Evolutionary conservation across 2,113 vertebrate species (phyloP).

Genomic region (Chlamydotis undulata): DNA sequence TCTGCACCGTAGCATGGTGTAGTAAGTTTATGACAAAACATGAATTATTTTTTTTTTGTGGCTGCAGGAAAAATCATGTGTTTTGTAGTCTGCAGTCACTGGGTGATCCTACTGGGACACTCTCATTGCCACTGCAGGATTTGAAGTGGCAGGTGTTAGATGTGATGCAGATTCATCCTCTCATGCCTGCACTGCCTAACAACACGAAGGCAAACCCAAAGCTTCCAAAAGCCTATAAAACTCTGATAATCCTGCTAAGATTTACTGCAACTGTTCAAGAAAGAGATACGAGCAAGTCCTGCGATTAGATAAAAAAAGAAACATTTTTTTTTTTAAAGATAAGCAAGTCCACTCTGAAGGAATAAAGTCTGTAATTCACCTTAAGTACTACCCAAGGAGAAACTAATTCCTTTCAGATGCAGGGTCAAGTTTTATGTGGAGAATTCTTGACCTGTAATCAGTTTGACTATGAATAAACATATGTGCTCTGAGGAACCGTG

Average conservation of each 20-base stretch:
- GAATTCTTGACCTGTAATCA: constrained; percentile 16
- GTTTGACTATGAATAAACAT: constrained; percentile 38
- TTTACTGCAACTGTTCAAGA: constrained; percentile 37
- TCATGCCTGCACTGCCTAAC: constrained; percentile 15
- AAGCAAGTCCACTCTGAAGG: constrained; percentile 11
- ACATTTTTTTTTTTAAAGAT: not conserved
- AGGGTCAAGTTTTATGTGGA: constrained; percentile 20
- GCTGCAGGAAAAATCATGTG: not conserved
- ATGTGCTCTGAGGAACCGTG: not conserved
- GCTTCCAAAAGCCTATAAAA: constrained; percentile 47
- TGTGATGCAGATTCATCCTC: constrained; percentile 41
- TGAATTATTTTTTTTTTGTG: not conserved
- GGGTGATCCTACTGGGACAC: constrained; percentile 17
- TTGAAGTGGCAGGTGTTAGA: constrained; percentile 54
- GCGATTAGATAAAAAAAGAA: constrained; percentile 28
- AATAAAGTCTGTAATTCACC: constrained; percentile 35
- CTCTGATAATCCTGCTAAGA: constrained; percentile 62
- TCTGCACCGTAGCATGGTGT: not conserved
- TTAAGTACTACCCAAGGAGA: constrained; percentile 31
- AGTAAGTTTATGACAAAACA: not conserved
- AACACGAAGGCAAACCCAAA: constrained; percentile 41
- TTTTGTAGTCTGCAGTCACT: constrained; percentile 9
- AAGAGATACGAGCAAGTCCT: constrained; percentile 6
- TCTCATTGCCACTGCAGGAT: constrained; percentile 27
- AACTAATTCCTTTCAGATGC: constrained; percentile 14